Percentiles rank a stretch among this genome's conserved stretches.
These are phyloP conservation scores for Physella acuta DNA, from an alignment of 1,140 invertebrate species.

Conservation along the genomic window DNA sequence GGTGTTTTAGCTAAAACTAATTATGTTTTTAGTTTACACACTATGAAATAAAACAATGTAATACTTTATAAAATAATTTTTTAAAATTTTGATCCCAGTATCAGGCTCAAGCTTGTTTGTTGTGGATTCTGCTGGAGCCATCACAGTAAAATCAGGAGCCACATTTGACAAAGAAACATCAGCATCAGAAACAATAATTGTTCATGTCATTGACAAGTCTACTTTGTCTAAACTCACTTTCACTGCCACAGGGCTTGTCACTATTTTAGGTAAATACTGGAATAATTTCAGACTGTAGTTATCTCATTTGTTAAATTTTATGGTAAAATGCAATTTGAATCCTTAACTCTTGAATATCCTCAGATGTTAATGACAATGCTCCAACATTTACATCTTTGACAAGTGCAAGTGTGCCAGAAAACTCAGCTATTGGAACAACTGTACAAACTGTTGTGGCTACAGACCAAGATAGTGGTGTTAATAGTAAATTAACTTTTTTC, in stretches of 20 bases:
- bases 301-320: too few species aligned
- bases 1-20: too few species aligned
- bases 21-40: too few species aligned
- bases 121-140: slow-evolving; percentile 21
- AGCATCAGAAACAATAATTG: slow-evolving; percentile 27
- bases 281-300: too few species aligned
- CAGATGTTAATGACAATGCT: slow-evolving; percentile 91
- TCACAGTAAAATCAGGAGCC: slow-evolving; percentile 28
- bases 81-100: too few species aligned
- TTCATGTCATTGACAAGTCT: slow-evolving; percentile 34
- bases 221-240: slow-evolving; percentile 25
- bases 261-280: slow-evolving; percentile 34
- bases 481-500: slow-evolving; percentile 27
- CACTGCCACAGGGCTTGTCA: slow-evolving; percentile 29
- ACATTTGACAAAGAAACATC: slow-evolving; percentile 37
- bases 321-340: too few species aligned
- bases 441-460: slow-evolving; percentile 79
- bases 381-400: slow-evolving; percentile 70
- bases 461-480: slow-evolving; percentile 71
- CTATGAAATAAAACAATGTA: too few species aligned
- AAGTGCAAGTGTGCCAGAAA: slow-evolving; percentile 37
- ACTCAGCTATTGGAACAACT: slow-evolving; percentile 68
- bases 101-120: slow-evolving; percentile 18
- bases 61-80: too few species aligned
- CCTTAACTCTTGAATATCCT: neutral